Evolutionary conservation across 2,888 invertebrate species (phyloP), one percentile per base, ranked within the genome.

Genomic region (Criorhina ranunculi): DNA sequence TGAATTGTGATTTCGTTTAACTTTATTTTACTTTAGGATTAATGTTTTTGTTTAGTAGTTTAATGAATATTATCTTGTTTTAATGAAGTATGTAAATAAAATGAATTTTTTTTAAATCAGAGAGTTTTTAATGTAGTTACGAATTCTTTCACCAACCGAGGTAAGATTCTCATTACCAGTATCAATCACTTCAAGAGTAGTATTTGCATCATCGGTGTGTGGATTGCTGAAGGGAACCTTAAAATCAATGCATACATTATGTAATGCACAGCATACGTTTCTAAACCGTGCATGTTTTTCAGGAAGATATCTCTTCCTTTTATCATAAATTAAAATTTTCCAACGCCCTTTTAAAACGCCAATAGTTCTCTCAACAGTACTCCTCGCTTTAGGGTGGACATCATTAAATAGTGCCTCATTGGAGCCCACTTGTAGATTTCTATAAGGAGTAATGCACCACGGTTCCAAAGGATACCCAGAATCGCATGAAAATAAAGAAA

Each of bases 371-470:
- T 76, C 59, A 5, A 67, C 60, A 60, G 8, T 60, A 37, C 49
- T 44, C n/a, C 77, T 35, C 9, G 67, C 66, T 42, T 67, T 49
- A 59, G 67, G 67, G 57, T 77, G 59, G 2, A 77, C 17, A 8
- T 62, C 40, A 51, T 67, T 67, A n/a, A 67, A 76, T 8, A 12
- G 12, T 31, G 24, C n/a, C 40, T 60, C 75, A 1, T 15, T n/a
- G 12, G 67, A 67, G 44, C 37, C 49, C 12, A 59, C 33, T 31
- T 15, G n/a, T n/a, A 69, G 49, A 60, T 9, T 51, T 49, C 77
- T 67, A 42, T 60, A 77, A 8, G 69, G 60, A 11, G 77, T 67
- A 5, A 69, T 67, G 15, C 59, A 67, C 77, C 59, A 77, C 5
- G 59, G 49, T 37, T 76, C 64, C 24, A 75, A 44, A 9, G 64